phyloP scores from a whole-genome alignment of 2,797 vertebrate species.

The Falco berigora region DNA sequence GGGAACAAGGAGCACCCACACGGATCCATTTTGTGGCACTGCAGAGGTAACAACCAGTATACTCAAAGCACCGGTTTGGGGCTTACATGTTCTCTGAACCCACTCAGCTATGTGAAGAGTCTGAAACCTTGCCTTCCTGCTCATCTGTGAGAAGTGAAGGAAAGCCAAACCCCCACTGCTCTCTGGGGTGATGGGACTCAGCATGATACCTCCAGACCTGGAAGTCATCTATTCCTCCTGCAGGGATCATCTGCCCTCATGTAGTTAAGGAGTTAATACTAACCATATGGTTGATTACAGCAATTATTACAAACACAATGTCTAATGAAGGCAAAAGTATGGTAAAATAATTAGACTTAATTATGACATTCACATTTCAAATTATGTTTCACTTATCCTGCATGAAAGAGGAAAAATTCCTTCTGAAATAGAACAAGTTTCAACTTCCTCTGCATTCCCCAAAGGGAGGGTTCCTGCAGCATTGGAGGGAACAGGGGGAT shows the following conservation, averaged over 20 bases:
- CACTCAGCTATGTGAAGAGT: not conserved
- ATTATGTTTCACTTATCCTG: conserved; percentile 32
- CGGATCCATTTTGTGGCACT: not conserved
- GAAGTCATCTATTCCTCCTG: not conserved
- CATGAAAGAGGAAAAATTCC: conserved; percentile 15
- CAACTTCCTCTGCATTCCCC: not conserved
- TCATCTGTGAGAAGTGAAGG: not conserved
- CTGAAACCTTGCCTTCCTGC: not conserved
- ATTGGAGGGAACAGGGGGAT: not conserved
- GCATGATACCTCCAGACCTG: not conserved
- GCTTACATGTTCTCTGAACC: not conserved
- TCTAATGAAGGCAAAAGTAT: conserved; percentile 58
- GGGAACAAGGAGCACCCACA: not conserved
- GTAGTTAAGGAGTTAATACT: conserved; percentile 43
- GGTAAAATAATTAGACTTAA: conserved; percentile 62
- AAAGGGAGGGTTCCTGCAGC: not conserved
- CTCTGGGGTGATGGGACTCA: not conserved
- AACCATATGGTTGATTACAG: conserved; percentile 55
- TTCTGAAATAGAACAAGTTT: not conserved
- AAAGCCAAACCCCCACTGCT: not conserved
- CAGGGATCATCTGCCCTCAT: not conserved
- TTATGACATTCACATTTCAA: conserved; percentile 54
- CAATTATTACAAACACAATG: conserved; percentile 54
- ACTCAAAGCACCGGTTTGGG: not conserved
- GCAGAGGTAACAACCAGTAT: not conserved